Percentiles rank a stretch among this genome's conserved stretches.
These are phyloP conservation scores for Gulo gulo DNA, from an alignment of 2,113 vertebrate species.

Conservation along the genomic window DNA sequence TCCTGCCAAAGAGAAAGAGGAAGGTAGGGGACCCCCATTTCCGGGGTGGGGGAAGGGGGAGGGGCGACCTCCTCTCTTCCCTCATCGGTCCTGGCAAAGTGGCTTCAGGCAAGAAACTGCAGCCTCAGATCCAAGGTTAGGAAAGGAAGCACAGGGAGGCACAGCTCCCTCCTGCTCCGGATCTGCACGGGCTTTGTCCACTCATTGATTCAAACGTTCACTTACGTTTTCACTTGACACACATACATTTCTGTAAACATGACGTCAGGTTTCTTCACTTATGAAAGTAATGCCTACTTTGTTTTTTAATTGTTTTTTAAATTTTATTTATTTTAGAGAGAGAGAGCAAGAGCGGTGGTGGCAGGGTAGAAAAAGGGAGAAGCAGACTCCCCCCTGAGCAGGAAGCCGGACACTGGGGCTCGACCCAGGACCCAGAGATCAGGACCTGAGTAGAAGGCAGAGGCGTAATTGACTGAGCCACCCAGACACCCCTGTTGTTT, in stretches of 20 bases:
- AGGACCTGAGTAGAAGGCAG: too few relatives aligned
- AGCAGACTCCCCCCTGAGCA: too few relatives aligned
- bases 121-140: background rate
- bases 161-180: background rate
- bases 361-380: too few relatives aligned
- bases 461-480: too few relatives aligned
- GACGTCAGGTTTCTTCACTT: background rate
- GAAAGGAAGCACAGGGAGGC: background rate
- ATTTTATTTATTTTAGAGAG: too few relatives aligned
- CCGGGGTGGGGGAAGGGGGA: accelerated
- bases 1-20: background rate
- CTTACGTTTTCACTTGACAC: background rate
- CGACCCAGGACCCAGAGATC: too few relatives aligned
- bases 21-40: too few relatives aligned
- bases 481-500: too few relatives aligned
- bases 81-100: background rate
- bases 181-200: background rate
- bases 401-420: too few relatives aligned
- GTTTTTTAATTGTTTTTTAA: background rate
- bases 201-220: background rate
- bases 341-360: too few relatives aligned
- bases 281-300: background rate
- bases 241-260: background rate
- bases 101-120: background rate
- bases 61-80: too few relatives aligned